Evolutionary conservation across 2,888 invertebrate species (phyloP), one percentile per base, ranked within the genome.

Genomic region (Heteropelma amictum): DNA sequence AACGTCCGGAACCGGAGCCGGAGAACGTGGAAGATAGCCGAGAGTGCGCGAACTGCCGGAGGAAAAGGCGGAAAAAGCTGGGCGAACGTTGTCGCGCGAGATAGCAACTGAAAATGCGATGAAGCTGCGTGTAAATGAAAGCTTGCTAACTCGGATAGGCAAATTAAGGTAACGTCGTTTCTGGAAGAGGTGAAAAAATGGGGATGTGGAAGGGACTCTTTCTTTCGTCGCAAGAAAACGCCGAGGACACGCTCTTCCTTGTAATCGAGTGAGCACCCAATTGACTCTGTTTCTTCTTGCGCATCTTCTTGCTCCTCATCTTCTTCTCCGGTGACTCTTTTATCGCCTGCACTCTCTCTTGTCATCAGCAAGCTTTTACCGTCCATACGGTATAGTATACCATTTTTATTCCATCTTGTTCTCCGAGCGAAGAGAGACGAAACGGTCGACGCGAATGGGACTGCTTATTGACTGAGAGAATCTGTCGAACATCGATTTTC

Each of bases 201-300:
- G 60, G 45, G 45, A 70, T 56, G 54, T 51, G 8, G 40, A 56
- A 61, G 68, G 63, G n/a, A n/a, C n/a, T n/a, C n/a, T 35, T 28
- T 26, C 42, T 28, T 30, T 58, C 58, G 54, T 30, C 61, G 45
- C 54, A 45, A 38, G 21, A 6, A 61, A 51, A 38, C 53, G 63
- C 68, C 21, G 61, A 35, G 26, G 51, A 49, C 38, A 67, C 70
- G 56, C 63, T 76, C 71, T 78, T 56, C 73, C 42, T 42, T 49
- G 40, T 76, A 76, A 77, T 78, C 65, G 76, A 76, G 60, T 78
- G 70, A 73, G 69, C 73, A 74, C 74, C 73, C 73, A 76, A 78
- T 78, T 78, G 76, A 77, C 68, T 71, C 68, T 68, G 47, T 61
- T 78, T 78, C 73, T 76, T 76, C 47, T n/a, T 7, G 33, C 51